Percentiles rank a stretch among this genome's conserved stretches.
phyloP scores from a whole-genome alignment of 2,888 invertebrate species.

The Glomeris marginata region DNA sequence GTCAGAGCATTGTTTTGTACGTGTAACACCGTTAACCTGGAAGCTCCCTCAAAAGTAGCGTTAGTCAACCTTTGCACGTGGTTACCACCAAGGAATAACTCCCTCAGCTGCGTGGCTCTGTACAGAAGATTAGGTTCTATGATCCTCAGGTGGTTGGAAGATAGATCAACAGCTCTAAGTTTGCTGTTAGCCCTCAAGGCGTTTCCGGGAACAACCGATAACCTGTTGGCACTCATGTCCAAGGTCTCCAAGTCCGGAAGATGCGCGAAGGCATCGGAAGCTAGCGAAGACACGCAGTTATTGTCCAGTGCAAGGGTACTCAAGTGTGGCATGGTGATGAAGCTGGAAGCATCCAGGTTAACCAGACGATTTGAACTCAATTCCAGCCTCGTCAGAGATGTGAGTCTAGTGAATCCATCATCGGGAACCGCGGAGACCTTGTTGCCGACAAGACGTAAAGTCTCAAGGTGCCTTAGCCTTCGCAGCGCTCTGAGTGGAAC shows the following conservation, averaged over 20 bases:
- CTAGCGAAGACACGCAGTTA: slow-evolving; percentile 62
- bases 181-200: slow-evolving; percentile 62
- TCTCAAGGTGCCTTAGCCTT: slow-evolving; percentile 47
- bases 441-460: slow-evolving; percentile 65
- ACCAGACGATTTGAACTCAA: slow-evolving; percentile 73
- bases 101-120: slow-evolving; percentile 58
- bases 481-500: slow-evolving; percentile 68
- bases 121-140: slow-evolving; percentile 62
- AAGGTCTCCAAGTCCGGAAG: slow-evolving; percentile 51
- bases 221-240: slow-evolving; percentile 36
- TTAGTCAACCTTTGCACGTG: slow-evolving; percentile 69
- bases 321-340: slow-evolving; percentile 61
- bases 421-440: slow-evolving; percentile 51
- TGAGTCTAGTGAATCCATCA: slow-evolving; percentile 52
- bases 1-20: slow-evolving; percentile 73
- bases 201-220: slow-evolving; percentile 53
- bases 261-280: slow-evolving; percentile 58
- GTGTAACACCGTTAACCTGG: slow-evolving; percentile 61
- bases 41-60: slow-evolving; percentile 63
- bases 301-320: slow-evolving; percentile 60
- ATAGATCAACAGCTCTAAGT: slow-evolving; percentile 66
- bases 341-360: slow-evolving; percentile 57
- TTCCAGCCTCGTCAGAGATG: slow-evolving; percentile 59
- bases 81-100: slow-evolving; percentile 73
- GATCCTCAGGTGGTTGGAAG: slow-evolving; percentile 76